A percentile compares a stretch with the other conserved stretches of the same genome.
phyloP scores from a whole-genome alignment of 1,140 invertebrate genomes.

The Spodoptera litura region DNA sequence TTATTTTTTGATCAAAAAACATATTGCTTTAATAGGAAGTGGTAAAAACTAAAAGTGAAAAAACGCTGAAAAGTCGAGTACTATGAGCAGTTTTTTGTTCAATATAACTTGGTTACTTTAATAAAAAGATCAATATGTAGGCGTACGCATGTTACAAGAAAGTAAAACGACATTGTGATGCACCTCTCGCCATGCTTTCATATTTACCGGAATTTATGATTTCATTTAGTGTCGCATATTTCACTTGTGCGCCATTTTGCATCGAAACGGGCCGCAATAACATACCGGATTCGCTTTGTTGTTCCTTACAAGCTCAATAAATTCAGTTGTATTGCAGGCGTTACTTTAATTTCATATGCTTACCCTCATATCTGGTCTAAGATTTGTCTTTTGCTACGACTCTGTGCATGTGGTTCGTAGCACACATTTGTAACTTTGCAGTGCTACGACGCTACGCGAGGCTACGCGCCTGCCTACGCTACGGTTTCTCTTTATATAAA shows the following conservation, averaged over 20 bases:
- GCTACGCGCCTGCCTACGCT: not conserved
- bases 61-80: not conserved
- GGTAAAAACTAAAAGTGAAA: not conserved
- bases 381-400: constrained; percentile 17
- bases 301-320: constrained; percentile 59
- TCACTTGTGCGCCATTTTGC: constrained; percentile 77
- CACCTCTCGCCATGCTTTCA: constrained; percentile 61
- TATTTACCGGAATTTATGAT: constrained; percentile 82
- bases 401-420: not conserved
- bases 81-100: not conserved
- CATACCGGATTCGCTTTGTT: constrained; percentile 68
- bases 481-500: not conserved
- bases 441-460: constrained; percentile 18
- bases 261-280: constrained; percentile 74
- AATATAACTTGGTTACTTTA: not conserved
- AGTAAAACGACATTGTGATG: constrained; percentile 43
- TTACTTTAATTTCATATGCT: constrained; percentile 48
- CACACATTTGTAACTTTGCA: not conserved
- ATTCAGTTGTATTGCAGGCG: constrained; percentile 42
- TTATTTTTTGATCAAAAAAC: not conserved
- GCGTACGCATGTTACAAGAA: constrained; percentile 15
- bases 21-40: not conserved
- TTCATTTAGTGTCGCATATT: constrained; percentile 82
- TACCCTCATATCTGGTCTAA: constrained; percentile 33
- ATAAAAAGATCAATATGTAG: constrained; percentile 12